Evolutionary conservation across 1,140 invertebrate genomes (phyloP).

Genomic region (Macrobrachium nipponense): DNA sequence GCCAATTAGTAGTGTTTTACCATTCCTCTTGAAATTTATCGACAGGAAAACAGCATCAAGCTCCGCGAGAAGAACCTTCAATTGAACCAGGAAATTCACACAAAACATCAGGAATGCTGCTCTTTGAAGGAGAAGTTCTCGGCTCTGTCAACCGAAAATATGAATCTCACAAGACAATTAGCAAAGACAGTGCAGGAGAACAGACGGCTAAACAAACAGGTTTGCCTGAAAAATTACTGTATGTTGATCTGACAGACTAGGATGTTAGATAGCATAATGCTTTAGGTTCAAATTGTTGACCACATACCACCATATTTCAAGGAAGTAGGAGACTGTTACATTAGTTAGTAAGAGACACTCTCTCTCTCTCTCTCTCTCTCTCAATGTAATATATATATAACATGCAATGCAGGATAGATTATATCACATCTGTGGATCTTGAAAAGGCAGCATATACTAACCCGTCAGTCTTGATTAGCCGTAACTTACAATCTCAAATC

Average conservation of each 20-base stretch:
- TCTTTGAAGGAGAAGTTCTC: slow-evolving; percentile 59
- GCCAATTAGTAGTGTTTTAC: not conserved
- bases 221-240: not conserved
- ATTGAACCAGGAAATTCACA: slow-evolving; percentile 63
- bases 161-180: slow-evolving; percentile 52
- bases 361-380: too few relatives aligned
- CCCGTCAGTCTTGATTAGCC: too few relatives aligned
- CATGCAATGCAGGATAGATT: too few relatives aligned
- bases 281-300: too few relatives aligned
- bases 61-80: slow-evolving; percentile 64
- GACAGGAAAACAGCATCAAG: slow-evolving; percentile 63
- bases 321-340: too few relatives aligned
- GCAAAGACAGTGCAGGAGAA: slow-evolving; percentile 50
- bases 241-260: not conserved
- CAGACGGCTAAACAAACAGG: slow-evolving; percentile 55
- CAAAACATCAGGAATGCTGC: slow-evolving; percentile 63
- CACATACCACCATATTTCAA: too few relatives aligned
- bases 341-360: too few relatives aligned
- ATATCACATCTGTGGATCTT: too few relatives aligned
- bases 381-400: too few relatives aligned
- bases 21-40: not conserved
- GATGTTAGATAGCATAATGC: not conserved
- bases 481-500: too few relatives aligned
- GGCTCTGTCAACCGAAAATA: slow-evolving; percentile 51
- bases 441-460: too few relatives aligned